phyloP scores from a whole-genome alignment of 2,888 invertebrate genomes.

The Mythimna impura region DNA sequence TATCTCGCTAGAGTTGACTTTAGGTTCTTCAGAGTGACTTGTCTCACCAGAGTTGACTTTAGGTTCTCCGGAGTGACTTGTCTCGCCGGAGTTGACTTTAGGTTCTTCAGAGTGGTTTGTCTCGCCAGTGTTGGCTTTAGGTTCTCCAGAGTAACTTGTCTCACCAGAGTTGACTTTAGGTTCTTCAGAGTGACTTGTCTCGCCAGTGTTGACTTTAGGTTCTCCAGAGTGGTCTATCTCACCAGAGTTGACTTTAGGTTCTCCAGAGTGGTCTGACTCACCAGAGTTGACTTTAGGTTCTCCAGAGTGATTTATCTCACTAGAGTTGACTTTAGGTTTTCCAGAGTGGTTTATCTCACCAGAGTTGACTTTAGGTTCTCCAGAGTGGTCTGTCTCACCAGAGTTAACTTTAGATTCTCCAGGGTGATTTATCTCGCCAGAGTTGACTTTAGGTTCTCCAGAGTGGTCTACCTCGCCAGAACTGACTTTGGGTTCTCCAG shows the following conservation, averaged over 20 bases:
- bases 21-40: neutral
- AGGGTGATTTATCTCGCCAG: neutral
- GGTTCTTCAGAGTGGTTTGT: neutral
- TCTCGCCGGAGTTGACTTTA: neutral
- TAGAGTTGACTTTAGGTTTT: neutral
- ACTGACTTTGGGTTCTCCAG: neutral
- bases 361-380: neutral
- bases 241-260: neutral
- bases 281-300: neutral
- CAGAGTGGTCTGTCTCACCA: neutral
- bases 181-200: neutral
- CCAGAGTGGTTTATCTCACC: neutral
- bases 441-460: neutral
- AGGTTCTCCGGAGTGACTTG: neutral
- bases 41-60: neutral
- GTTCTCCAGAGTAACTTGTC: neutral
- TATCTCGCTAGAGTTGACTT: neutral
- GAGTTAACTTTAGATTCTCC: neutral
- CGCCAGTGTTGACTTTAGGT: neutral
- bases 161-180: neutral
- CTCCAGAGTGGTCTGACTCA: neutral
- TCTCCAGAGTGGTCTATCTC: neutral
- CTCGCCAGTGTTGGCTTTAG: neutral
- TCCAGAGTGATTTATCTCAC: neutral
- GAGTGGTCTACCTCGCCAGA: neutral